Conservation (phyloP, 1,140 invertebrate species). For the Hypsibius dujardini region DNA sequence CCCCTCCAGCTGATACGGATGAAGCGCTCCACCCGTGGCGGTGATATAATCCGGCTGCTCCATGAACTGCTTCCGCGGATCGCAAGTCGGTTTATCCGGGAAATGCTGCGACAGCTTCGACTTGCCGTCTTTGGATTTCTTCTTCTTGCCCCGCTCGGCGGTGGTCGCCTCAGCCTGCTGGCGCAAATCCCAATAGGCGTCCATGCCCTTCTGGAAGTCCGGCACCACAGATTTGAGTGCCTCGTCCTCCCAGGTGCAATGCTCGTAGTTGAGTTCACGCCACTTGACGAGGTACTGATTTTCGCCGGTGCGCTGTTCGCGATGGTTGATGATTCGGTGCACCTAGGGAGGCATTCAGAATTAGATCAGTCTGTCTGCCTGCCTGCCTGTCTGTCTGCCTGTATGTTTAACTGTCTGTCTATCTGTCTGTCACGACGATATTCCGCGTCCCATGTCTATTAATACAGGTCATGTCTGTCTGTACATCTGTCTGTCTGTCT, state of each 20-base stretch:
- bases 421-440: too few species aligned
- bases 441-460: too few species aligned
- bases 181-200: constrained; percentile 61
- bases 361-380: too few species aligned
- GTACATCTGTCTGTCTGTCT: too few species aligned
- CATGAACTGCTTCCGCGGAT: constrained; percentile 75
- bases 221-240: constrained; percentile 55
- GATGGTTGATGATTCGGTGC: constrained; percentile 79
- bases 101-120: constrained; percentile 27
- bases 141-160: constrained; percentile 26
- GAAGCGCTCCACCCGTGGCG: constrained; percentile 66
- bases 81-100: constrained; percentile 21
- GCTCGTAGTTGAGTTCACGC: constrained; percentile 92
- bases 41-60: constrained; percentile 79
- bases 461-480: too few species aligned
- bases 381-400: too few species aligned
- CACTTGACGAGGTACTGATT: constrained; percentile 90
- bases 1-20: constrained; percentile 92
- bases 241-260: constrained; percentile 92
- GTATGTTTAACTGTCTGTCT: too few species aligned
- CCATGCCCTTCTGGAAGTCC: constrained; percentile 62
- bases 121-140: constrained; percentile 29
- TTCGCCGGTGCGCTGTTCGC: constrained; percentile 50
- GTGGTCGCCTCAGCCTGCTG: constrained; percentile 22
- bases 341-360: constrained; percentile 33